These are phyloP conservation scores for Pecten maximus DNA, from an alignment of 2,888 invertebrate genomes.

Conservation along the genomic window DNA sequence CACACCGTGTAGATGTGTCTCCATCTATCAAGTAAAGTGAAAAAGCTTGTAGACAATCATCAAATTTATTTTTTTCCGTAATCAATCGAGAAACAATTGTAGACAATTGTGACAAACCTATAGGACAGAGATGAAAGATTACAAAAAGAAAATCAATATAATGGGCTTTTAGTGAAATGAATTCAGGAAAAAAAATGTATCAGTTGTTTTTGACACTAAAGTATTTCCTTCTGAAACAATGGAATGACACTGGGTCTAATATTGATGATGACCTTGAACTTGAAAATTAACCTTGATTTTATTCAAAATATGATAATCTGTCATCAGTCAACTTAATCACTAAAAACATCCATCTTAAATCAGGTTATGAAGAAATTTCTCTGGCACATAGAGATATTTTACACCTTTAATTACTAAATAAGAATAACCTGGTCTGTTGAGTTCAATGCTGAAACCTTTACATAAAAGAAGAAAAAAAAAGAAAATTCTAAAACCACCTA, in stretches of 20 bases:
- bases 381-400: no score
- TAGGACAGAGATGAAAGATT: conserved; percentile 13
- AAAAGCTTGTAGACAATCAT: conserved; percentile 20
- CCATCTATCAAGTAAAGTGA: neutral
- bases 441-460: no score
- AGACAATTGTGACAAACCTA: conserved; percentile 29
- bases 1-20: neutral
- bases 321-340: neutral
- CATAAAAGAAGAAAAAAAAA: no score
- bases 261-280: neutral
- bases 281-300: neutral
- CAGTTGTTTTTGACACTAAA: neutral
- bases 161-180: neutral
- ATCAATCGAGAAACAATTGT: conserved; percentile 18
- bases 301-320: neutral
- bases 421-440: no score
- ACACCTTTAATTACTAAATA: no score
- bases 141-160: neutral
- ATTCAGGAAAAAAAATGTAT: neutral
- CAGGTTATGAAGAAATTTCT: no score
- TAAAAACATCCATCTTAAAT: neutral
- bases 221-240: neutral
- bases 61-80: neutral
- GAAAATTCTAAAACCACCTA: no score
- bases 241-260: neutral